Evolutionary conservation across 2,113 vertebrate genomes (phyloP).

Genomic region (Tychaedon coryphoeus): DNA sequence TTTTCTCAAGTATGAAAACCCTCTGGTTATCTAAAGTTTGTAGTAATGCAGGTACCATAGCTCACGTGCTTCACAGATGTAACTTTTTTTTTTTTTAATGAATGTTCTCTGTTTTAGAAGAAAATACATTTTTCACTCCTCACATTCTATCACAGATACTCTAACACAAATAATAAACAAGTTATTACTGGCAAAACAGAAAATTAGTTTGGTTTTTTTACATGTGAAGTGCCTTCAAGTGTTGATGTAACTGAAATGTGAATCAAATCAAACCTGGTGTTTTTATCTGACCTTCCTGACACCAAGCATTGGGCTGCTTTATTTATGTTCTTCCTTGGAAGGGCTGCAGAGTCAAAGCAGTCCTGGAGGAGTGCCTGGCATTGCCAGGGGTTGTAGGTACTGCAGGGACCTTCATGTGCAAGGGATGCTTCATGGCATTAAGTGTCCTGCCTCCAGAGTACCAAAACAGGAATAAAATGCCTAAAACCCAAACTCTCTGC

Average conservation of each 20-base stretch:
- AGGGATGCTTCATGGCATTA: not conserved
- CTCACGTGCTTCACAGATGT: not conserved
- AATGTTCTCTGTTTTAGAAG: not conserved
- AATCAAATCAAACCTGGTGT: not conserved
- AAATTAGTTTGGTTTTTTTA: not conserved
- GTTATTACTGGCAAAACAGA: not conserved
- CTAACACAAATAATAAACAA: not conserved
- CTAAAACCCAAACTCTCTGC: rapidly evolving
- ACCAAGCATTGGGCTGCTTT: not conserved
- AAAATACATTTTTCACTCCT: not conserved
- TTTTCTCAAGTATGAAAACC: not conserved
- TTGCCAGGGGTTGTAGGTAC: not conserved
- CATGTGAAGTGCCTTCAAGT: not conserved
- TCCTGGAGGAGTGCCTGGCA: not conserved
- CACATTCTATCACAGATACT: not conserved
- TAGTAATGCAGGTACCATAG: not conserved
- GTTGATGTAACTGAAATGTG: not conserved
- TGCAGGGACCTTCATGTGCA: rapidly evolving
- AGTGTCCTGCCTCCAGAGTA: too few species aligned
- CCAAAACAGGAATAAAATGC: not conserved
- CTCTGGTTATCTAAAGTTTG: not conserved
- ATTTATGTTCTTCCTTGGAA: not conserved
- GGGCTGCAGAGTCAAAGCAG: not conserved
- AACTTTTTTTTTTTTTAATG: not conserved
- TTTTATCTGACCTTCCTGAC: not conserved